Evolutionary conservation across 1,140 invertebrate genomes (phyloP), one percentile per base, ranked within the genome.

Genomic region (Meloidogyne floridensis): DNA sequence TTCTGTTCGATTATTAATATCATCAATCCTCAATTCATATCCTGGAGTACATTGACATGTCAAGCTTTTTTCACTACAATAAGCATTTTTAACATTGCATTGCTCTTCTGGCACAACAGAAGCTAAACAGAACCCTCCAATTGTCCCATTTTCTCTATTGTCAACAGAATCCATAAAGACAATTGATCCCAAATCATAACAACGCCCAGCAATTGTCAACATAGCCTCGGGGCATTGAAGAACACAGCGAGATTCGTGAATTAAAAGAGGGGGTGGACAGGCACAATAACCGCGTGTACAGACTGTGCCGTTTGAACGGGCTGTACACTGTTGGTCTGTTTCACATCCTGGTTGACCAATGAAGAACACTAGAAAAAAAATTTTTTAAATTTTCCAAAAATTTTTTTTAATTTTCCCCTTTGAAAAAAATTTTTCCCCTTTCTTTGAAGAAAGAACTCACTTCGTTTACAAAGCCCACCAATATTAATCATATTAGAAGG

Each of bases 101-200:
- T 89, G 82, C 56, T 89, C 84, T 51, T 90, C 86, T 7, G 75
- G 32, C 6, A 87, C 87, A 18, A 89, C 83, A 2, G 88, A 90
- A 13, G 84, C 83, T 53, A 83, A 18, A 75, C 88, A 89, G 76
- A 84, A 89, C 5, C 88, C 88, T 32, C 89, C 89, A 54, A 89
- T 85, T 13, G 88, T 89, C 53, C 88, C 88, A 78, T 89, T 89
- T 51, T 82, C 81, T 43, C 88, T 82, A 9, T 89, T 86, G 42
- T 89, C 87, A 1, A 89, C 88, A 32, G 89, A 90, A 80, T 89
- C 88, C 88, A 89, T 89, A 81, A 89, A 90, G 9, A 89, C 88
- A 32, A 89, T 84, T 9, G 88, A 90, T 20, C 89, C 90, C 42
- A 90, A 83, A 71, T 89, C 88, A 56, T 90, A 89, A 77, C 88